Conservation (phyloP, 2,888 invertebrate species). For the Craniophora ligustri region DNA sequence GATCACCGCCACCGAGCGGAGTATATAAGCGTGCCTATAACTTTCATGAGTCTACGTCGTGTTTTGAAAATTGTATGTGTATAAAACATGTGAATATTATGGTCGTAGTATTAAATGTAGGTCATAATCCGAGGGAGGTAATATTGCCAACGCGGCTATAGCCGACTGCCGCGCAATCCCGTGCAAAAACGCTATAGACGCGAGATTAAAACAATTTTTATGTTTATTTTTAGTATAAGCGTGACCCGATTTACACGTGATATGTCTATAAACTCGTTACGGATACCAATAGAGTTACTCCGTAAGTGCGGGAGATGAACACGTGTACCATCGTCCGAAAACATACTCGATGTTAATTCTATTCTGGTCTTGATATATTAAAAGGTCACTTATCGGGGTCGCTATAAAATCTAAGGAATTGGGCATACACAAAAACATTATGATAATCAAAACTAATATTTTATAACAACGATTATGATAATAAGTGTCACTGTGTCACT, state of each 20-base stretch:
- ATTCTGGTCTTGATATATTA: slow-evolving; percentile 29
- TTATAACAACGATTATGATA: slow-evolving; percentile 25
- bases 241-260: slow-evolving; percentile 70
- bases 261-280: slow-evolving; percentile 70
- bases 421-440: slow-evolving; percentile 18
- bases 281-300: slow-evolving; percentile 58
- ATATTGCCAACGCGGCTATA: slow-evolving; percentile 58
- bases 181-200: slow-evolving; percentile 68
- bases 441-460: slow-evolving; percentile 33
- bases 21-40: slow-evolving; percentile 30
- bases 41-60: slow-evolving; percentile 31
- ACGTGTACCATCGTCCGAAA: slow-evolving; percentile 58
- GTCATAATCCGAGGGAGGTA: slow-evolving; percentile 69
- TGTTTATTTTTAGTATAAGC: slow-evolving; percentile 71
- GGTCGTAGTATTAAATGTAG: slow-evolving; percentile 62
- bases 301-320: slow-evolving; percentile 67
- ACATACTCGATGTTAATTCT: slow-evolving; percentile 10
- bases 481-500: slow-evolving; percentile 20
- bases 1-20: slow-evolving; percentile 48
- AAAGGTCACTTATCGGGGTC: neutral
- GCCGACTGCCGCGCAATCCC: slow-evolving; percentile 55
- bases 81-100: slow-evolving; percentile 51
- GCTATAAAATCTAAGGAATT: too few relatives aligned
- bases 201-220: slow-evolving; percentile 68
- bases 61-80: slow-evolving; percentile 48